Conservation (phyloP, 30 jellyfish, hydroid and myxozoan genomes). For the Hydractinia symbiolongicarpus region DNA sequence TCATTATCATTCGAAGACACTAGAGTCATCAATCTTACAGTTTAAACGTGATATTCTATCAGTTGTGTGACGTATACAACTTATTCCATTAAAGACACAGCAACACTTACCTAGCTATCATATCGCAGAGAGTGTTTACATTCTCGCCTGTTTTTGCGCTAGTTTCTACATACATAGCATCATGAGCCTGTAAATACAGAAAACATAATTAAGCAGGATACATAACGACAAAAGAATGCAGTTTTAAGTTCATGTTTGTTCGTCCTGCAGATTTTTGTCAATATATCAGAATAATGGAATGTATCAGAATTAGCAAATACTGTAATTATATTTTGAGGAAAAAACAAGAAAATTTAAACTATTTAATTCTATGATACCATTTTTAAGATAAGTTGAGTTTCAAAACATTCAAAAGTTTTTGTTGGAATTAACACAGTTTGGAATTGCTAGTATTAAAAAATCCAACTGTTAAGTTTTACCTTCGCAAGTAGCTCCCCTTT, state of each 20-base stretch:
- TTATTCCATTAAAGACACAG: too few relatives aligned
- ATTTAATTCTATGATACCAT: too few relatives aligned
- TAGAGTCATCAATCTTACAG: background rate
- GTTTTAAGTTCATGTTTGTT: background rate
- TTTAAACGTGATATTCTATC: too few relatives aligned
- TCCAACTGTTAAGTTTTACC: slow-evolving; percentile 20
- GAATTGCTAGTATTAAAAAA: background rate
- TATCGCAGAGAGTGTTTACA: slow-evolving; percentile 47
- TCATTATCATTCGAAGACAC: background rate
- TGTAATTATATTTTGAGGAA: too few relatives aligned
- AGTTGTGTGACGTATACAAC: too few relatives aligned
- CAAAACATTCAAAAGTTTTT: background rate
- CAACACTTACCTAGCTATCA: slow-evolving; percentile 55
- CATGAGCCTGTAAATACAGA: slow-evolving; percentile 32
- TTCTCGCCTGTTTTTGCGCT: slow-evolving; percentile 86
- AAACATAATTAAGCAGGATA: background rate
- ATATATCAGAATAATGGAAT: too few relatives aligned
- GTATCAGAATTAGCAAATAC: too few relatives aligned
- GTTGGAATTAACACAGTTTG: background rate
- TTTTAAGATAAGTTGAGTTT: too few relatives aligned
- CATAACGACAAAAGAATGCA: background rate
- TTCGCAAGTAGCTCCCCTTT: slow-evolving; percentile 50
- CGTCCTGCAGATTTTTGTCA: background rate
- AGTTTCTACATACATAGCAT: slow-evolving; percentile 73
- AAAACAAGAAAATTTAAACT: too few relatives aligned